Evolutionary conservation across 2,888 invertebrate species (phyloP).

Genomic region (Scaptomyza parva): DNA sequence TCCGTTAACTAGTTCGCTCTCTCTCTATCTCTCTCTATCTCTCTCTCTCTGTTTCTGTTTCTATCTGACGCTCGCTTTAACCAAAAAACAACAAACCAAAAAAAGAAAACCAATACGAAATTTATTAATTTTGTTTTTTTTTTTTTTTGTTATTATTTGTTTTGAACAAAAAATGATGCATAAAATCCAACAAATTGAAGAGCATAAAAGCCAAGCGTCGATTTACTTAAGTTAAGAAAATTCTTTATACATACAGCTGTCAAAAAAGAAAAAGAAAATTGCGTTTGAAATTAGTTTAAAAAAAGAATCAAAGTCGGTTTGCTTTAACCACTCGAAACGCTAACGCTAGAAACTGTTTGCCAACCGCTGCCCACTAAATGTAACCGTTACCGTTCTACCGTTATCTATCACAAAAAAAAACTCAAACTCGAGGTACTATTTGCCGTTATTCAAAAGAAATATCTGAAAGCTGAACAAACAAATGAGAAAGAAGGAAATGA

Average conservation of each 20-base stretch:
- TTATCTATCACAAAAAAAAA: slow-evolving; percentile 40
- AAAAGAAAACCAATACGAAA: slow-evolving; percentile 5
- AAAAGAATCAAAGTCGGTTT: no score
- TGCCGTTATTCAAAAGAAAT: slow-evolving; percentile 12
- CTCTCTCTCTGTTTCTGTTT: slow-evolving; percentile 4
- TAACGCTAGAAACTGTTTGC: slow-evolving; percentile 54
- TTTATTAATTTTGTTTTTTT: slow-evolving; percentile 4
- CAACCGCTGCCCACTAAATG: slow-evolving; percentile 70
- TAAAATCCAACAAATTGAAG: slow-evolving; percentile 60
- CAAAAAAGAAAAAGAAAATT: no score
- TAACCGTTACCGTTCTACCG: slow-evolving; percentile 48
- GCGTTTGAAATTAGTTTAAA: slow-evolving; percentile 14
- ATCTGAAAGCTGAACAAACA: slow-evolving; percentile 74
- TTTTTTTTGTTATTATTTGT: slow-evolving; percentile 1
- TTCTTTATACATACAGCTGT: slow-evolving; percentile 3
- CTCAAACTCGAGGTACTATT: slow-evolving; percentile 11
- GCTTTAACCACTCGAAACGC: slow-evolving; percentile 63
- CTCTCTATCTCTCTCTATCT: slow-evolving; percentile 25
- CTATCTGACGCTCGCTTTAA: slow-evolving; percentile 41
- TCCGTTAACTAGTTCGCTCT: slow-evolving; percentile 53
- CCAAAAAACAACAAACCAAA: slow-evolving; percentile 13
- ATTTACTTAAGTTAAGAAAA: slow-evolving; percentile 56
- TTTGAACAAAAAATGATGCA: slow-evolving; percentile 21
- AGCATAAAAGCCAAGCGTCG: slow-evolving; percentile 77
- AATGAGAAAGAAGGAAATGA: slow-evolving; percentile 55